Evolutionary conservation across 2,113 vertebrate genomes (phyloP).

Genomic region (Heptranchias perlo): DNA sequence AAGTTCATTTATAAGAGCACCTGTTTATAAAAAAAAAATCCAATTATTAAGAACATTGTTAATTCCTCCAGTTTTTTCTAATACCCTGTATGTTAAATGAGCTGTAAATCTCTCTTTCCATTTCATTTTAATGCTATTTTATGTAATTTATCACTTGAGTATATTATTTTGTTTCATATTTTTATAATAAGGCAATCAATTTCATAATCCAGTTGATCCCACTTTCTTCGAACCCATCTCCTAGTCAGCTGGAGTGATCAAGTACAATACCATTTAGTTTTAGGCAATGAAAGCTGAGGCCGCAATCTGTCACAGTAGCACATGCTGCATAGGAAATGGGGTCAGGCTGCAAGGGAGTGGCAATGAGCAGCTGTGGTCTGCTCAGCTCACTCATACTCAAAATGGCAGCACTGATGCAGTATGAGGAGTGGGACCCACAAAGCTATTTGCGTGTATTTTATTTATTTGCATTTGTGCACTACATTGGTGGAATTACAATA

Average conservation of each 20-base stretch:
- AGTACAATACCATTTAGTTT: not conserved
- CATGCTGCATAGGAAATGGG: not conserved
- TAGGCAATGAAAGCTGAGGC: not conserved
- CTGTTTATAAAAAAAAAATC: slow-evolving; percentile 8
- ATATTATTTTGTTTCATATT: not conserved
- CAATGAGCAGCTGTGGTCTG: not conserved
- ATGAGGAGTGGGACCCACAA: not conserved
- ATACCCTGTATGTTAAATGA: not conserved
- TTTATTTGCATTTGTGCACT: not conserved
- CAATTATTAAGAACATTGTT: not conserved
- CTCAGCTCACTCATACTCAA: not conserved
- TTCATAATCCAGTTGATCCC: not conserved
- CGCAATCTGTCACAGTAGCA: not conserved
- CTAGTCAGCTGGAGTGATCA: not conserved
- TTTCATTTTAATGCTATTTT: too few species aligned
- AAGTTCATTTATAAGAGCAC: not conserved
- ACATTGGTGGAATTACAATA: not conserved
- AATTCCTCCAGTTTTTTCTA: not conserved
- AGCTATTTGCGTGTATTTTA: not conserved
- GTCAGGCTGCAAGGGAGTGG: not conserved
- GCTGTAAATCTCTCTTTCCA: not conserved
- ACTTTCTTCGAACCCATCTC: not conserved
- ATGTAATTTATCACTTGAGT: not conserved
- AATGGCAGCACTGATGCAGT: not conserved
- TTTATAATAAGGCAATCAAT: not conserved